Evolutionary conservation across 2,797 vertebrate species (phyloP), one percentile per base, ranked within the genome.

Genomic region (Tenualosa thibaudeaui): DNA sequence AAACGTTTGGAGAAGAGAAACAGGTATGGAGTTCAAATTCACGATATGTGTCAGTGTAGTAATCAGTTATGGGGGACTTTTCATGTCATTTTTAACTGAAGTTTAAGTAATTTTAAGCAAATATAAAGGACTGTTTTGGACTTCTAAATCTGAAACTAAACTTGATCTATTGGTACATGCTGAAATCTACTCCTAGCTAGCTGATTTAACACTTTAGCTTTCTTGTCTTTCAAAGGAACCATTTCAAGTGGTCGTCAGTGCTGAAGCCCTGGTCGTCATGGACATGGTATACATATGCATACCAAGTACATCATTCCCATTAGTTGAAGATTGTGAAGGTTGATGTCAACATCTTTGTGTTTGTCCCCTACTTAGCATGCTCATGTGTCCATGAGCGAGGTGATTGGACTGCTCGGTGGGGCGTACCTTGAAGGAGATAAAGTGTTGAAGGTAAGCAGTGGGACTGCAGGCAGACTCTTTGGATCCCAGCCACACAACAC

Each of bases 371-470:
- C 89, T 78, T 89, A 99, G 98, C 98, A 99, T 89, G 95, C 98
- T 12, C 98, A 99, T 3, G 97, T 98, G 75, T 99, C 98, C 0
- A 95, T 97, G 93, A 96, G 96, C 15, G 98, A 99, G 91, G 98
- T 99, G 83, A 99, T 99, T 54, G 98, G 98, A 82, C 94, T 99
- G 37, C 93, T 99, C 0, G 98, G 98, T 53, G 98, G 98, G 93
- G 95, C 95, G 58, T 99, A 97, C 86, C 93, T 90, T 7, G 94
- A 97, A 85, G 93, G 93, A 5, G 91, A 96, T 82, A 96, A 95
- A 90, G 88, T 96, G 46, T 91, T 99, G 54, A 97, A 98, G 95
- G 98, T 99, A 91, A 92, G 94, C 40, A 46, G 40, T 9, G 37
- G 17, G 37, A 43, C 50, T 51, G 50, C 0, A 46, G 17, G 40